Evolutionary conservation across 2,888 invertebrate species (phyloP).

Genomic region (Idaea aversata): DNA sequence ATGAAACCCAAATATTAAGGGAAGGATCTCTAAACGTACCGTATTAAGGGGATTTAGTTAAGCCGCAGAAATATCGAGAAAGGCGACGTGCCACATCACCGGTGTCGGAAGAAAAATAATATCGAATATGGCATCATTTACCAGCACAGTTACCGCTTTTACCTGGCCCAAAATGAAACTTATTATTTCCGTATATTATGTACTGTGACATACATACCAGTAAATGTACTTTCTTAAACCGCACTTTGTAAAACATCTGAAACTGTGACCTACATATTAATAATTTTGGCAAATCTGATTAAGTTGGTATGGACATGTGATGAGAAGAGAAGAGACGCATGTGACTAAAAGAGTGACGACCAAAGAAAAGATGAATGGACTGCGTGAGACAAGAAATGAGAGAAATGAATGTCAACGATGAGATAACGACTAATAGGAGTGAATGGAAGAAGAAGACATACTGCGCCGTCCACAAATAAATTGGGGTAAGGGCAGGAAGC

Average conservation of each 20-base stretch:
- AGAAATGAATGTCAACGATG: too few species aligned
- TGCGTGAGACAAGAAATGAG: too few species aligned
- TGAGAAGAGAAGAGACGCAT: too few species aligned
- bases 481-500: too few species aligned
- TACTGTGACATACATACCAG: background rate
- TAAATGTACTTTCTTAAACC: background rate
- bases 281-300: too few species aligned
- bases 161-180: background rate
- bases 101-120: background rate
- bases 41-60: conserved; percentile 56
- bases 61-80: conserved; percentile 51
- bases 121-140: background rate
- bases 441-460: too few species aligned
- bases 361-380: too few species aligned
- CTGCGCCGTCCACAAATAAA: too few species aligned
- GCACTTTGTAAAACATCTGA: too few species aligned
- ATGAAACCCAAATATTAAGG: conserved; percentile 30
- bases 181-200: background rate
- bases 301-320: too few species aligned
- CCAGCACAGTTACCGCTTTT: conserved; percentile 4
- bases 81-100: conserved; percentile 26
- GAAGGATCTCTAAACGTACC: conserved; percentile 11
- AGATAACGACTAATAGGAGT: too few species aligned
- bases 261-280: background rate
- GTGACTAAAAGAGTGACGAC: too few species aligned